Conservation (phyloP, 2,888 invertebrate genomes). For the Limulus polyphemus region DNA sequence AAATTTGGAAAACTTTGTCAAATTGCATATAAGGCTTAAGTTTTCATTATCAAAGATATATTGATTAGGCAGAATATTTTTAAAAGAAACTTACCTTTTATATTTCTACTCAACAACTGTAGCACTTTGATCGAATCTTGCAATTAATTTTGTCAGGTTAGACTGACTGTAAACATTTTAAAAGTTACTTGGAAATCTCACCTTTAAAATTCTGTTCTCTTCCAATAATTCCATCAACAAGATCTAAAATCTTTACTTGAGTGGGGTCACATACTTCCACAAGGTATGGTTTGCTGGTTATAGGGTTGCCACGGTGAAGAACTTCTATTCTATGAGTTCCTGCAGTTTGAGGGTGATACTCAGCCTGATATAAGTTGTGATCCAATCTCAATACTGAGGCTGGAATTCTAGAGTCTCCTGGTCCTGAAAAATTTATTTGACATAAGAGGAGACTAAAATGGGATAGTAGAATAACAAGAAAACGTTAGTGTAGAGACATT, state of each 20-base stretch:
- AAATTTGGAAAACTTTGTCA: too few relatives aligned
- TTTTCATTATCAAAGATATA: too few relatives aligned
- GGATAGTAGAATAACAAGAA: too few relatives aligned
- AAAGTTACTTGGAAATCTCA: slow-evolving; percentile 19
- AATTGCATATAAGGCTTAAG: too few relatives aligned
- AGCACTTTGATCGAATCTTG: too few relatives aligned
- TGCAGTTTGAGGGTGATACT: slow-evolving; percentile 61
- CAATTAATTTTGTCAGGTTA: background rate
- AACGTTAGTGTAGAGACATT: too few relatives aligned
- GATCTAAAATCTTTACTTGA: slow-evolving; percentile 39
- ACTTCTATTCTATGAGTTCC: slow-evolving; percentile 60
- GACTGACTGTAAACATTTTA: background rate
- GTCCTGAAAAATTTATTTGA: slow-evolving; percentile 34
- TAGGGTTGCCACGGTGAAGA: slow-evolving; percentile 48
- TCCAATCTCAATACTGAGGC: slow-evolving; percentile 36
- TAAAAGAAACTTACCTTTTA: too few relatives aligned
- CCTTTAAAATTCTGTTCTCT: slow-evolving; percentile 38
- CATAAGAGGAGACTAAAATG: too few relatives aligned
- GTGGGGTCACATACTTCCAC: slow-evolving; percentile 53
- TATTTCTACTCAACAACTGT: too few relatives aligned
- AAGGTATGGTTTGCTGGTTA: slow-evolving; percentile 50
- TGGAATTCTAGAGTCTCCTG: slow-evolving; percentile 43
- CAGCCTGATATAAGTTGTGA: slow-evolving; percentile 47
- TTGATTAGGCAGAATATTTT: too few relatives aligned
- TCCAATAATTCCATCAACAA: slow-evolving; percentile 39